A percentile compares a stretch with the other conserved stretches of the same genome.
These are phyloP conservation scores for Macrotus californicus DNA, from an alignment of 2,113 vertebrate genomes.

Conservation along the genomic window DNA sequence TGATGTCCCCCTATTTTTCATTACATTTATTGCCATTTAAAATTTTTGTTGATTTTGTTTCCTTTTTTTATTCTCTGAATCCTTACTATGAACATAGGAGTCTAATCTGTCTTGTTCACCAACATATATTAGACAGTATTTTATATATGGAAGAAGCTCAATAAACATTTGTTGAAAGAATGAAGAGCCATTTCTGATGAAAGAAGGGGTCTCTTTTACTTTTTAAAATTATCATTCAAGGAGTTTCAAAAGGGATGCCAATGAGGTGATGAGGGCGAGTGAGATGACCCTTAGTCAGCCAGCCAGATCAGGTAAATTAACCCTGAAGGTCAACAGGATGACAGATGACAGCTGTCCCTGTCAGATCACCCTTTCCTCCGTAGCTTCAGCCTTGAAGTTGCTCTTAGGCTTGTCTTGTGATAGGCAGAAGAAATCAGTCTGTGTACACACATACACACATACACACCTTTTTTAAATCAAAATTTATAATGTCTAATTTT, in stretches of 20 bases:
- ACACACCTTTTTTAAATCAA: constrained; percentile 3
- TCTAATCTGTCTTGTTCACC: neutral
- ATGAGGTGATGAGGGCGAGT: constrained; percentile 28
- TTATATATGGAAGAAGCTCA: neutral
- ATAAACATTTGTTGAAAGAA: constrained; percentile 48
- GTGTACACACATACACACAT: too few species aligned
- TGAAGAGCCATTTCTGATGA: constrained; percentile 14
- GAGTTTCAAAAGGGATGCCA: constrained; percentile 59
- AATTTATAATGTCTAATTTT: neutral
- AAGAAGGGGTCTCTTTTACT: neutral
- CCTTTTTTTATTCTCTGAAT: neutral
- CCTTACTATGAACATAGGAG: neutral
- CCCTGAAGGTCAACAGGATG: constrained; percentile 65
- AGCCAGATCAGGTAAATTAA: constrained; percentile 74
- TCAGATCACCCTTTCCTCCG: constrained; percentile 46
- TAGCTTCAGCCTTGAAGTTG: constrained; percentile 44
- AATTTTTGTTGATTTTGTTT: neutral
- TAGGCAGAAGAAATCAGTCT: neutral
- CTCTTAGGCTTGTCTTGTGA: constrained; percentile 26
- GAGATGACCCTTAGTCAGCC: constrained; percentile 62
- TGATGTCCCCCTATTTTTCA: neutral
- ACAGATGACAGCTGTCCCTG: constrained; percentile 64
- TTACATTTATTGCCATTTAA: neutral
- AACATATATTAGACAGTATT: neutral
- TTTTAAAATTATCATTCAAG: constrained; percentile 35